Evolutionary conservation across 1,140 invertebrate species (phyloP), one percentile per base, ranked within the genome.

Genomic region (Melipona quadrifasciata): DNA sequence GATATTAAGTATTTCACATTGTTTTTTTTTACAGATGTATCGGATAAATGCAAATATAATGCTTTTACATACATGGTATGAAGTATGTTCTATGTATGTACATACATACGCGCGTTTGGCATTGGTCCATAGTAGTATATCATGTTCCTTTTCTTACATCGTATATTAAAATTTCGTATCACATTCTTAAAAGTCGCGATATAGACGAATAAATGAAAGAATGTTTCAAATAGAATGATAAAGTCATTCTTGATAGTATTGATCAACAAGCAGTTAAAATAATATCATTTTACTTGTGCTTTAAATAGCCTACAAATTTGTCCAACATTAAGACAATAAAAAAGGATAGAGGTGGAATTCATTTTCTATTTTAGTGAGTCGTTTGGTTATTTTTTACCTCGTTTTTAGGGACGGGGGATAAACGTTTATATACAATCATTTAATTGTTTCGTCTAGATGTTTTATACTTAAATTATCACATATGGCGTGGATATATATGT

Each of bases 21-120:
- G 75, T 21, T 34, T 78, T 55, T 78, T 83, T 78, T 55, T 68
- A 78, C 81, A 83, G 65, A 74, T 83, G 74, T 65, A 83, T 83
- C 53, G 19, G 27, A 83, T 53, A 70, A 83, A 83, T n/a, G 65
- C 12, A 78, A 68, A 83, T 82, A 82, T 82, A 74, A 74, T 71
- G 27, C 80, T 74, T 11, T 27, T 82, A 21, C 19, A 55, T 24
- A 27, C 34, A 75, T 58, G 31, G 19, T 39, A n/a, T 21, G 24
- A 61, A 57, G 51, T 55, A 82, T 76, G 51, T 55, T n/a, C 21
- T n/a, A 81, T 64, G 39, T 53, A 73, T 53, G 31, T 47, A 11
- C 39, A n/a, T 71, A 71, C 68, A 51, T 71, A 71, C 39, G 74
- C 16, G n/a, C 47, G 21, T 76, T 82, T 82, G 80, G 72, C 80